A percentile compares a stretch with the other conserved stretches of the same genome.
Evolutionary conservation across 2,113 vertebrate genomes (phyloP).

Genomic region (Callocephalon fimbriatum): DNA sequence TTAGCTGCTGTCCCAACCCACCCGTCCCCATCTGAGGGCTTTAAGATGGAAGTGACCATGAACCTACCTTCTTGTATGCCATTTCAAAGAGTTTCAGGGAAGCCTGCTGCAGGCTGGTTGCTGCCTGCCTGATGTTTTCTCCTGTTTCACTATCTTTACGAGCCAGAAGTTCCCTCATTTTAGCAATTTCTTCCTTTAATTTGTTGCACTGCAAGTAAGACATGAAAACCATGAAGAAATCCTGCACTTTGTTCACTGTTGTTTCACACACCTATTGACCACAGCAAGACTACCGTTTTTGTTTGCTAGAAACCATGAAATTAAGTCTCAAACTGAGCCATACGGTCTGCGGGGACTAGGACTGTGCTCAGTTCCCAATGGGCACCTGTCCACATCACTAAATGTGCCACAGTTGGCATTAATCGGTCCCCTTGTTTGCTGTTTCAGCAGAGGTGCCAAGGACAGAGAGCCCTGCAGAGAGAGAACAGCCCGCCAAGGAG

Average conservation of each 20-base stretch:
- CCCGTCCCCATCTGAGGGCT: rapidly evolving
- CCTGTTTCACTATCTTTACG: slow-evolving; percentile 94
- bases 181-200: slow-evolving; percentile 92
- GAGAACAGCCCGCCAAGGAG: neutral
- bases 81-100: slow-evolving; percentile 98
- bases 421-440: neutral
- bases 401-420: neutral
- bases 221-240: neutral
- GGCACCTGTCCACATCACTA: neutral
- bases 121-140: slow-evolving; percentile 94
- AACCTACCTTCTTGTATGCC: slow-evolving; percentile 96
- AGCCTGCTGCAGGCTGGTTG: slow-evolving; percentile 91
- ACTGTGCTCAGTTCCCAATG: neutral
- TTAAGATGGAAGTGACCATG: rapidly evolving
- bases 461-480: neutral
- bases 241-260: neutral
- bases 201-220: slow-evolving; percentile 87
- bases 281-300: neutral
- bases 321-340: neutral
- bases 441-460: neutral
- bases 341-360: neutral
- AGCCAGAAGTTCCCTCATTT: slow-evolving; percentile 90
- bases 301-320: neutral
- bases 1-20: neutral
- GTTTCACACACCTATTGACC: neutral